Base-by-base conservation (phyloP, 1,140 invertebrate species). In the Panulirus ornatus region DNA sequence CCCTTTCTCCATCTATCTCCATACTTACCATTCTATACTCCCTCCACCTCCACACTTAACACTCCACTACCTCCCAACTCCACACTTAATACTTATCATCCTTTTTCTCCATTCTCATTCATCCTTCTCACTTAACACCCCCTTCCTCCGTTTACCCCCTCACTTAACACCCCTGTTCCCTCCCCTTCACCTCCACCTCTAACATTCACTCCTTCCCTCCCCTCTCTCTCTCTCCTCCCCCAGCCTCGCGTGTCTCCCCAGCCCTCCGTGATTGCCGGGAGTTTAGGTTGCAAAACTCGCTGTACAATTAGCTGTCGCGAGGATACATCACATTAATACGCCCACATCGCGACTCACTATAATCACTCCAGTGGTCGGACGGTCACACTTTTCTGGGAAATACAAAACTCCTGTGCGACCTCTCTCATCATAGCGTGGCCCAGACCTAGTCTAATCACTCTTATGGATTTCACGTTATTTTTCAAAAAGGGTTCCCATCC, bases 321-420 rank as follows among this genome's bases (percentile, higher is more conserved):
- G 22, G 73, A 75, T 38, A 42, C 36, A 75, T 75, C 73, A 75
- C 38, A 75, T 75, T 75, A 75, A 75, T 75, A 75, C 73, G 40
- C 40, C 42, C 73, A 40, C 16, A 40, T 75, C 73, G 42, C 42
- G 19, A 30, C 30, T 30, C 66, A 38, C 70, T 71, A 38, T 71
- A 71, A 71, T 71, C 36, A 71, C 27, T 16, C n/a, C 30, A 19
- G 30, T 38, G 36, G 70, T 1, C n/a, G 22, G 70, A 71, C 70
- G n/a, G 14, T 27, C 70, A 47, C 5, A 47, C 14, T 47, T 47
- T 47, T 47, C 44, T 47, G 5, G 5, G 5, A 47, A 47, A 47
- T 47, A 14, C 14, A 47, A 47, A 47, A 47, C 5, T 47, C 44
- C 14, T 6, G 5, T 47, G n/a, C n/a, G 44, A 47, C 44, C 44